A percentile compares a stretch with the other conserved stretches of the same genome.
Conservation (phyloP, 2,888 invertebrate genomes). For the Yponomeuta malinellus region DNA sequence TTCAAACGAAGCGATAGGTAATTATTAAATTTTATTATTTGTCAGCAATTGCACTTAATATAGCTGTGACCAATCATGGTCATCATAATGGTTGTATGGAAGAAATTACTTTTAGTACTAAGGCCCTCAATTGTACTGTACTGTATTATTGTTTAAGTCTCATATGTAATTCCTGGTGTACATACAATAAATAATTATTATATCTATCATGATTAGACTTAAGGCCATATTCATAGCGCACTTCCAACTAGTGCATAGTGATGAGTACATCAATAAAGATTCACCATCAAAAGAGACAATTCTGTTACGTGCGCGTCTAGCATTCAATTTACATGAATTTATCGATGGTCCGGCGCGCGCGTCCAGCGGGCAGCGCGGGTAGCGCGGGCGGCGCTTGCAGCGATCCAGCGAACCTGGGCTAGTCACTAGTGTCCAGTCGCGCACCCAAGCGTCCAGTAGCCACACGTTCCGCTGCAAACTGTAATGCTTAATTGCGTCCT, state of each 20-base stretch:
- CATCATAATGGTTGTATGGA: too few relatives aligned
- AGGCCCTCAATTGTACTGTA: too few relatives aligned
- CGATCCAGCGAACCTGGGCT: conserved; percentile 1
- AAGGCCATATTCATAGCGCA: not conserved
- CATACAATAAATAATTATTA: too few relatives aligned
- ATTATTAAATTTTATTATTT: not conserved
- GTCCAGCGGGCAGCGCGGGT: conserved; percentile 27
- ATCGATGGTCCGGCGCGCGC: conserved; percentile 35
- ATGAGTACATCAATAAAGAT: not conserved
- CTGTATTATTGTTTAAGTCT: too few relatives aligned
- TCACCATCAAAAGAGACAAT: not conserved
- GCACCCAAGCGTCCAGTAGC: conserved; percentile 67
- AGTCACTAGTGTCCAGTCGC: conserved; percentile 53
- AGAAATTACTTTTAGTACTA: too few relatives aligned
- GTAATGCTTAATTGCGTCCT: conserved; percentile 65
- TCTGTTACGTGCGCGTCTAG: conserved; percentile 1
- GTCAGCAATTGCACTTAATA: not conserved
- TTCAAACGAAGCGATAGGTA: conserved; percentile 1
- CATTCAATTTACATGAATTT: conserved; percentile 70
- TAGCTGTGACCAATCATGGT: not conserved
- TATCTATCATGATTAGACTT: not conserved
- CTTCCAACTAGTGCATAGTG: not conserved
- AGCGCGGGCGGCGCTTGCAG: conserved; percentile 21
- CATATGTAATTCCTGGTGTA: too few relatives aligned
- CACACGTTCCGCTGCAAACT: conserved; percentile 44